Conservation (phyloP, 2,797 vertebrate genomes). For the Molossus molossus region DNA sequence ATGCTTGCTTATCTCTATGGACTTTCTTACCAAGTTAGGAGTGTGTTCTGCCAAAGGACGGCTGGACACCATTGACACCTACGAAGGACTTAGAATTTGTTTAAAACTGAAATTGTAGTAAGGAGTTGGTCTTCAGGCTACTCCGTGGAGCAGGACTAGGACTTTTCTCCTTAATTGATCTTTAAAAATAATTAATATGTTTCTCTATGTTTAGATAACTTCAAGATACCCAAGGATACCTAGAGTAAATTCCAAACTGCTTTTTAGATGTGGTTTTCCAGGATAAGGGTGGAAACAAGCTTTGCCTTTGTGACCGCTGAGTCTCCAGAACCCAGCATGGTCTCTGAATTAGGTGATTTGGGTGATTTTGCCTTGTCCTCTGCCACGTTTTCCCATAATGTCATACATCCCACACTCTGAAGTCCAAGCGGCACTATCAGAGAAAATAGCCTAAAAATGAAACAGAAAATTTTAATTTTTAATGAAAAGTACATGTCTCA, state of each 20-base stretch:
- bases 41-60: not conserved
- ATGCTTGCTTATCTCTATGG: not conserved
- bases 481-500: not conserved
- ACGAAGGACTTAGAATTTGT: not conserved
- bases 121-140: not conserved
- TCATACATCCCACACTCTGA: not conserved
- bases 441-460: conserved; percentile 3
- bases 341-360: not conserved
- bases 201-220: not conserved
- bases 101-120: not conserved
- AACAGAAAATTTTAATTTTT: not conserved
- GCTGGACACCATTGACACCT: not conserved
- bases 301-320: not conserved
- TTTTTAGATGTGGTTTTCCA: not conserved
- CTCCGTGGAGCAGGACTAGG: not conserved
- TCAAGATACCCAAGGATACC: not conserved
- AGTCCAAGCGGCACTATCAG: not conserved
- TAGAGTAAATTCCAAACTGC: not conserved
- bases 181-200: not conserved
- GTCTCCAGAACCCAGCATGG: not conserved
- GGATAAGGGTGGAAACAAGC: not conserved
- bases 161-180: not conserved
- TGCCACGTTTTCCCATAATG: not conserved
- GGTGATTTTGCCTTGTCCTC: not conserved
- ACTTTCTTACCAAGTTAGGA: not conserved